Base-by-base conservation (phyloP, 2,888 invertebrate species). In the Polietes domitor region DNA sequence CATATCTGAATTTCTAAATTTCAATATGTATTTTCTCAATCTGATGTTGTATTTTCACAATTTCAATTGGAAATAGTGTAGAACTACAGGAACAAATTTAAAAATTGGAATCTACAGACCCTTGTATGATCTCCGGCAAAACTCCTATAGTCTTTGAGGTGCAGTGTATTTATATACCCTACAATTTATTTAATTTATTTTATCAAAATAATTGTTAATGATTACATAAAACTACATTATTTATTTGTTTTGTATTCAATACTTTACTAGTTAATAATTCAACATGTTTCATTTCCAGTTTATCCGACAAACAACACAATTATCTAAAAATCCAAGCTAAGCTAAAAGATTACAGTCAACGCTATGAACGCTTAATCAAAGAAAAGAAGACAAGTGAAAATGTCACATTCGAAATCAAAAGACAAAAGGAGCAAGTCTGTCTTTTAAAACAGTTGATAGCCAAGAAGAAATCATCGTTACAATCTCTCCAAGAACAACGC, bases 221-320 rank as follows among this genome's bases (percentile, higher is more conserved):
- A n/a, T n/a, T n/a, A n/a, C n/a, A n/a, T n/a, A n/a, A 12, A 32
- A 32, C 7, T 32, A 32, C 5, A 3, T 32, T 32, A 5, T 32
- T 32, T 32, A 32, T 7, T 32, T 5, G 32, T 32, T 32, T 32
- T 32, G 7, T 12, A 3, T 17, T 68, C 3, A 65, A 68, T 24
- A 15, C n/a, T 32, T 24, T 32, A 37, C 4, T 2, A 26, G 71
- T 58, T 37, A 41, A n/a, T 12, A 58, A n/a, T 15, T 24, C 17
- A n/a, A 61, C 7, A 5, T 12, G 4, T 58, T 37, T 9, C 12
- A 37, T 7, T 37, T 37, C 37, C 86, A 95, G 95, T 87, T 94
- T 94, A 89, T 92, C 93, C 32, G 95, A 95, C 87, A 95, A 94
- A 88, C 94, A 95, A 88, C 92, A 93, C 87, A 93, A 93, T 87